These are phyloP conservation scores for Bombus terrestris DNA, from an alignment of 1,140 invertebrate genomes.

Conservation along the genomic window DNA sequence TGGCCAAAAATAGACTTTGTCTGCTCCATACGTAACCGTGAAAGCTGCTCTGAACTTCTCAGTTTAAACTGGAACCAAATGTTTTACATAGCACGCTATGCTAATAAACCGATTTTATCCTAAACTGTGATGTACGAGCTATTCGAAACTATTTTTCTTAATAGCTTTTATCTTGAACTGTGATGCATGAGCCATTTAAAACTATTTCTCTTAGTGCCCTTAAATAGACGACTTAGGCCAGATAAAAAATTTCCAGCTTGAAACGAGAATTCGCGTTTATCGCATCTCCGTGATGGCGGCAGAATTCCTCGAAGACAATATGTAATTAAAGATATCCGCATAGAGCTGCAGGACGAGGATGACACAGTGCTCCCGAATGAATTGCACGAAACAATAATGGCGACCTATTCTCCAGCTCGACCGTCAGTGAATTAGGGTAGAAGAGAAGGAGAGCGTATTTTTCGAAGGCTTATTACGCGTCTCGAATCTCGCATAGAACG, in stretches of 20 bases:
- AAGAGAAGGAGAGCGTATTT: conserved; percentile 18
- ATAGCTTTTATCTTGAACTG: background rate
- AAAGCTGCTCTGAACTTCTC: no score
- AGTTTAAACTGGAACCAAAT: no score
- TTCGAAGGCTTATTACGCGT: conserved; percentile 37
- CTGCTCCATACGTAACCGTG: no score
- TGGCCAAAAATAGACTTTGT: no score
- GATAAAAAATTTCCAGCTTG: background rate
- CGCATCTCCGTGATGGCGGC: background rate
- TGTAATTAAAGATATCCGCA: conserved; percentile 14
- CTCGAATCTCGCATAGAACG: conserved; percentile 55
- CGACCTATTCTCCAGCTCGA: background rate
- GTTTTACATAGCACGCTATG: no score
- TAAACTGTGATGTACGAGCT: background rate
- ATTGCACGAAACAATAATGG: conserved; percentile 36
- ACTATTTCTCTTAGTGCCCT: background rate
- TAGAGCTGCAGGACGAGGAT: conserved; percentile 1
- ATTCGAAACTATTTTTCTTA: background rate
- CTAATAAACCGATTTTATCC: background rate
- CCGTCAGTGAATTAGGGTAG: background rate
- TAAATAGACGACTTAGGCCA: background rate
- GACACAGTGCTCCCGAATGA: conserved; percentile 32
- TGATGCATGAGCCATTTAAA: background rate
- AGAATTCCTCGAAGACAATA: background rate
- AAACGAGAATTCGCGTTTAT: background rate